Evolutionary conservation across 2,797 vertebrate genomes (phyloP).

Genomic region (Poeciliopsis presidionis): DNA sequence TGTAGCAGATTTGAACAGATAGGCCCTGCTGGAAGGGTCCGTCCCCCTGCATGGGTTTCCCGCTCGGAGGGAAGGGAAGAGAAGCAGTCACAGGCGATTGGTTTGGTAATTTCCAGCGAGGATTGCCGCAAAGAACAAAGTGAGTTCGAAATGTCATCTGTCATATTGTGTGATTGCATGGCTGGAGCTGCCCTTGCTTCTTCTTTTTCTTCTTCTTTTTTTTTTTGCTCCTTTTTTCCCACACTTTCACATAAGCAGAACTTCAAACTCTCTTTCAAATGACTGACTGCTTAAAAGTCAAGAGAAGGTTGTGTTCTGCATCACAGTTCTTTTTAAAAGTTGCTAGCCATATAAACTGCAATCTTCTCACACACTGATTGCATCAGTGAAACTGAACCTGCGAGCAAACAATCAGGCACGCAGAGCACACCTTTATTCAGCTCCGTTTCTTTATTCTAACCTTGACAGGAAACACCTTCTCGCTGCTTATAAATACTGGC

Average conservation of each 20-base stretch:
- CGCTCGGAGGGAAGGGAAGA: slow-evolving; percentile 15
- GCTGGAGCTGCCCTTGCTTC: slow-evolving; percentile 45
- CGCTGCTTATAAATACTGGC: slow-evolving; percentile 21
- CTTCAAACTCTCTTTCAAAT: slow-evolving; percentile 30
- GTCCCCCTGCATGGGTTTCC: slow-evolving; percentile 16
- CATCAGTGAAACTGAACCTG: slow-evolving; percentile 36
- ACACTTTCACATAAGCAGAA: slow-evolving; percentile 26
- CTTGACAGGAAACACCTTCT: slow-evolving; percentile 20
- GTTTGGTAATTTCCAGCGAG: slow-evolving; percentile 59
- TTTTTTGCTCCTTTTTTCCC: slow-evolving; percentile 22
- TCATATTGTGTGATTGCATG: slow-evolving; percentile 59
- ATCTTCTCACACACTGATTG: slow-evolving; percentile 44
- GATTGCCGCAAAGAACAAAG: slow-evolving; percentile 56
- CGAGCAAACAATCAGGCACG: slow-evolving; percentile 14
- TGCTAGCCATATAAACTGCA: slow-evolving; percentile 35
- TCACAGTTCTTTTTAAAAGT: slow-evolving; percentile 37
- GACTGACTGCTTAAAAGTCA: slow-evolving; percentile 47
- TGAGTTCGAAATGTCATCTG: slow-evolving; percentile 68
- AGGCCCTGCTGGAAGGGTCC: slow-evolving; percentile 29
- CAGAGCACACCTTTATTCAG: slow-evolving; percentile 27
- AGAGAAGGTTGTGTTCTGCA: slow-evolving; percentile 29
- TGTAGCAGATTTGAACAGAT: slow-evolving; percentile 27
- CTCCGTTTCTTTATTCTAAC: slow-evolving; percentile 23
- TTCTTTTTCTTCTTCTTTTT: not conserved
- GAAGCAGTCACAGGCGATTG: slow-evolving; percentile 52